Conservation (phyloP, 2,797 vertebrate species). For the Lagorchestes hirsutus region DNA sequence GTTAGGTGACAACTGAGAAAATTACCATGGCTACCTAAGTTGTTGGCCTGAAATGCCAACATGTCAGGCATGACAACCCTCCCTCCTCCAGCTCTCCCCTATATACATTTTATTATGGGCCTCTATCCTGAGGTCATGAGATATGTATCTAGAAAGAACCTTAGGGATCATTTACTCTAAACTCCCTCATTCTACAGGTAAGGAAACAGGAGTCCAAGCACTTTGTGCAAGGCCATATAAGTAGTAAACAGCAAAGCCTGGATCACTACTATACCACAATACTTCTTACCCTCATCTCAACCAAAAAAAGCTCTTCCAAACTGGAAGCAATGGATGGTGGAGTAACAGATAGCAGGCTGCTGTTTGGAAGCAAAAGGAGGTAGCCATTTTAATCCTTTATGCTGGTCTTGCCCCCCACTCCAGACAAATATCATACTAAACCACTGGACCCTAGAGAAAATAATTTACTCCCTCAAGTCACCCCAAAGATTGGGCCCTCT, state of each 20-base stretch:
- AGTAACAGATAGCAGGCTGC: neutral
- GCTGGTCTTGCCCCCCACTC: neutral
- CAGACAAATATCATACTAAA: neutral
- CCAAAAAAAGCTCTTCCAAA: neutral
- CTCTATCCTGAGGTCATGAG: neutral
- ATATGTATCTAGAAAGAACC: neutral
- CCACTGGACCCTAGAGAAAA: neutral
- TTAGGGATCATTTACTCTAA: neutral
- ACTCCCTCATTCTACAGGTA: neutral
- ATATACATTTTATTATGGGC: neutral
- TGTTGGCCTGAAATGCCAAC: neutral
- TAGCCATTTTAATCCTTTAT: neutral
- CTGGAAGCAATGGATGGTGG: neutral
- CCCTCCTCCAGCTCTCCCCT: neutral
- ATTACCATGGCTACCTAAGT: neutral
- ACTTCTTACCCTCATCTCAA: neutral
- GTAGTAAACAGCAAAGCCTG: neutral
- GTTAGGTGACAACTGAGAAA: neutral
- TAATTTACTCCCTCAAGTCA: neutral
- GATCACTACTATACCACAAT: neutral
- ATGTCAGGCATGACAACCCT: neutral
- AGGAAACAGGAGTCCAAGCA: neutral
- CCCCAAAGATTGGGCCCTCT: neutral
- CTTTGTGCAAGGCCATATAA: neutral
- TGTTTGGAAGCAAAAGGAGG: neutral